Percentiles rank a stretch among this genome's conserved stretches.
Conservation (phyloP, 1,140 invertebrate species). For the Musca vetustissima region DNA sequence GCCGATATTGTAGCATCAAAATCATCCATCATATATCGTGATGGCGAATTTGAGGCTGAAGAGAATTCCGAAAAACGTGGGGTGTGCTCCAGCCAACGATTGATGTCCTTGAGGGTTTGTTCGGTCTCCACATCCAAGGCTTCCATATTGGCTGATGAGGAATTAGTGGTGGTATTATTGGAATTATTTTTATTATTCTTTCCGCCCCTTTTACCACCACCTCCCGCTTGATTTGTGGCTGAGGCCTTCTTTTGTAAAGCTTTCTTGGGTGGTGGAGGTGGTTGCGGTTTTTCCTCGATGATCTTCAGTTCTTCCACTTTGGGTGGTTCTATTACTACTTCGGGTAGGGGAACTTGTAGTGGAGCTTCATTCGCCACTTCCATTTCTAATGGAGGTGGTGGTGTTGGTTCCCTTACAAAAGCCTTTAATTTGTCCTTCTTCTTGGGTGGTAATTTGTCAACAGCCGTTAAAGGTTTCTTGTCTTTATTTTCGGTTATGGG, state of each 20-base stretch:
- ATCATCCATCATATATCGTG: conserved; percentile 60
- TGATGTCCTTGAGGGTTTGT: conserved; percentile 84
- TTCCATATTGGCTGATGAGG: conserved; percentile 63
- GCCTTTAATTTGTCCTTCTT: conserved; percentile 38
- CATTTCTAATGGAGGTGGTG: not conserved
- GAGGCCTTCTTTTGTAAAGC: conserved; percentile 29
- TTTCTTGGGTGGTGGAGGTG: conserved; percentile 44
- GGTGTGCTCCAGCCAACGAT: conserved; percentile 83
- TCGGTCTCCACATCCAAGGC: conserved; percentile 76
- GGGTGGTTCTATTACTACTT: not conserved
- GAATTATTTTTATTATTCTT: not conserved
- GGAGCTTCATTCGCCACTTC: not conserved
- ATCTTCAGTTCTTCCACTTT: not conserved
- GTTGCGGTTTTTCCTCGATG: conserved; percentile 32
- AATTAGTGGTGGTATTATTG: not conserved
- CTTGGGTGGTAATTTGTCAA: conserved; percentile 13
- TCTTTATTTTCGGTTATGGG: conserved; percentile 32
- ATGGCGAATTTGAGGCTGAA: conserved; percentile 73
- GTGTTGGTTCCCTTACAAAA: conserved; percentile 3
- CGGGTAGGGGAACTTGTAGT: not conserved
- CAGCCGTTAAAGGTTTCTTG: not conserved
- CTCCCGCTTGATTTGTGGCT: conserved; percentile 34
- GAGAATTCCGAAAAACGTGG: conserved; percentile 73
- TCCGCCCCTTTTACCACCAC: conserved; percentile 13
- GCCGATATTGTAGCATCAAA: conserved; percentile 54